Base-by-base conservation (phyloP, 1,140 invertebrate species). In the Euwallacea similis region DNA sequence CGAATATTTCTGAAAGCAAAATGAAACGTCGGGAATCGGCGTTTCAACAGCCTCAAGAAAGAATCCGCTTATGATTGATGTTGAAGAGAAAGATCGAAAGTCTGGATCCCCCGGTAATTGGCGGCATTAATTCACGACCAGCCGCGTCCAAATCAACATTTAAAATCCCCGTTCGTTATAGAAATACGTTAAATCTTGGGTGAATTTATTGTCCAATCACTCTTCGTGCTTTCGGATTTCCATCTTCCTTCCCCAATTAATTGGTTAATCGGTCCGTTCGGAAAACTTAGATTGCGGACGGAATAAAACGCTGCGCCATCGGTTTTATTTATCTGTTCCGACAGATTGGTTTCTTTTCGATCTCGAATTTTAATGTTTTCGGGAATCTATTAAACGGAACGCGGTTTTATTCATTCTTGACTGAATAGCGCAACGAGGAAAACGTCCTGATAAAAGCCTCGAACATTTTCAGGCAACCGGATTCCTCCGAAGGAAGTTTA, bases 211-310 rank as follows among this genome's bases (percentile, higher is more conserved):
- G 46, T 50, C 13, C 46, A 50, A 50, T 50, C 46, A 50, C 9
- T 50, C 46, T 50, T 50, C 46, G 46, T 13, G 8, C 8, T 56
- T 61, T 43, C 59, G 59, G 7, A 42, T 61, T 41, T 61, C 59
- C 59, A 61, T 61, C 41, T 61, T 61, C 42, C 41, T 15, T 9
- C 42, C 16, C 59, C n/a, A 41, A 61, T 61, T 61, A 61, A 61
- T 61, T 61, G 59, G 59, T 43, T 61, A 61, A 61, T 61, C 59
- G 59, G 33, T 61, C 42, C 59, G 33, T 42, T 42, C 59, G 42
- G 41, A 42, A 61, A 61, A 61, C 59, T 61, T 61, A 43, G 33
- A 61, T 43, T 56, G 54, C 41, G 59, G 42, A 42, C 42, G 16
- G 15, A 42, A 42, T 61, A 42, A 61, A 61, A 61, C 42, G 16